Conservation (phyloP, 2,888 invertebrate species). For the Mesochorus sp. region DNA sequence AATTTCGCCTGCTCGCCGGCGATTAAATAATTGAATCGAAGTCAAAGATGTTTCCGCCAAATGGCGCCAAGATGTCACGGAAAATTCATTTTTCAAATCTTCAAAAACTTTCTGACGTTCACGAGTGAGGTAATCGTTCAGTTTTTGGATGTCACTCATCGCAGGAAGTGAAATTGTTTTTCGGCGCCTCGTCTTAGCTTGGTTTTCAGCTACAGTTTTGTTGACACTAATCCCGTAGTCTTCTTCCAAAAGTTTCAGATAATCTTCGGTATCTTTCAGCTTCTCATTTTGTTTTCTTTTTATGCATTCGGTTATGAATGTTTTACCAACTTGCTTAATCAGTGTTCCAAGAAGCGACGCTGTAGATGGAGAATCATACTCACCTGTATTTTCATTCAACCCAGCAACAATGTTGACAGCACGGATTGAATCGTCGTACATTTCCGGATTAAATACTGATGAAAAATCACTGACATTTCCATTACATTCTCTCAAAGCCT, state of each 20-base stretch:
- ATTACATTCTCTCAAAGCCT: neutral
- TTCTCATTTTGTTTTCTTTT: neutral
- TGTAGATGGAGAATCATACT: neutral
- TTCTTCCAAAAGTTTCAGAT: neutral
- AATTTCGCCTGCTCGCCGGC: slow-evolving; percentile 40
- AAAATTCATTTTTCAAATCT: slow-evolving; percentile 14
- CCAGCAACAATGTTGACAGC: neutral
- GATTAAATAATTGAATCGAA: slow-evolving; percentile 42
- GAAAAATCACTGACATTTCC: neutral
- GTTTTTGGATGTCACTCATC: slow-evolving; percentile 33
- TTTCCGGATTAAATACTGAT: neutral
- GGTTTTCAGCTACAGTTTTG: slow-evolving; percentile 6
- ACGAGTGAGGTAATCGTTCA: slow-evolving; percentile 11
- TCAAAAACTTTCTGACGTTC: neutral
- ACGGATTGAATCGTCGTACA: neutral
- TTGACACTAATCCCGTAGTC: neutral
- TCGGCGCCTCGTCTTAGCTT: slow-evolving; percentile 22
- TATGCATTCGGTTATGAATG: neutral
- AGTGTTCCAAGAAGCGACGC: neutral
- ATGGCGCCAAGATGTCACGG: slow-evolving; percentile 4
- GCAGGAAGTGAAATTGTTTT: slow-evolving; percentile 45
- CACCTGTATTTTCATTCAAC: neutral
- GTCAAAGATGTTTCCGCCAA: slow-evolving; percentile 30
- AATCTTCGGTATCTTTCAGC: neutral
- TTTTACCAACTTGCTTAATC: neutral